phyloP scores from a whole-genome alignment of 1,140 invertebrate species.

The Rhopalosiphum padi region DNA sequence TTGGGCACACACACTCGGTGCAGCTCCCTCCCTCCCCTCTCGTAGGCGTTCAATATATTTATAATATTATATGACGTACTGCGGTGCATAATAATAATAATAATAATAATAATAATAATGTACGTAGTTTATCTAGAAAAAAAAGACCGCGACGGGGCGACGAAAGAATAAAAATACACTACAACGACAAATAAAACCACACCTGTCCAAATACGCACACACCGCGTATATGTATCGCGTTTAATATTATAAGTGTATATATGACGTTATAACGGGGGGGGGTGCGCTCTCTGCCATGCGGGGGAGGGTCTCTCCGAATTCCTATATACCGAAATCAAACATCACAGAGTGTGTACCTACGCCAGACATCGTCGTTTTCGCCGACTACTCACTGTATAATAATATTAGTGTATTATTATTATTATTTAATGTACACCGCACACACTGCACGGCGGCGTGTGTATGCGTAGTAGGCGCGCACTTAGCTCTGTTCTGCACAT shows the following conservation, averaged over 20 bases:
- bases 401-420: background rate
- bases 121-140: background rate
- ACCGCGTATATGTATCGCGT: no score
- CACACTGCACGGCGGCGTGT: background rate
- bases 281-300: no score
- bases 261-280: background rate
- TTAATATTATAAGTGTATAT: background rate
- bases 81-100: background rate
- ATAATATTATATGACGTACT: background rate
- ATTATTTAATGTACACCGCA: background rate
- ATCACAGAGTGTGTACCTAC: no score
- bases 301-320: background rate
- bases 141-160: background rate
- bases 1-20: background rate
- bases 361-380: background rate
- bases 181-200: background rate
- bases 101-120: background rate
- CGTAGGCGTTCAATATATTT: background rate
- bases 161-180: slow-evolving; percentile 1
- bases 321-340: background rate
- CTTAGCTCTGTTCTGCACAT: background rate
- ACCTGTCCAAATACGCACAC: slow-evolving; percentile 18
- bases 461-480: background rate
- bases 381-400: background rate
- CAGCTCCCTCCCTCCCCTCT: background rate